Percentiles rank a stretch among this genome's conserved stretches.
phyloP scores from a whole-genome alignment of 1,140 invertebrate species.

The Drosophila orosa region DNA sequence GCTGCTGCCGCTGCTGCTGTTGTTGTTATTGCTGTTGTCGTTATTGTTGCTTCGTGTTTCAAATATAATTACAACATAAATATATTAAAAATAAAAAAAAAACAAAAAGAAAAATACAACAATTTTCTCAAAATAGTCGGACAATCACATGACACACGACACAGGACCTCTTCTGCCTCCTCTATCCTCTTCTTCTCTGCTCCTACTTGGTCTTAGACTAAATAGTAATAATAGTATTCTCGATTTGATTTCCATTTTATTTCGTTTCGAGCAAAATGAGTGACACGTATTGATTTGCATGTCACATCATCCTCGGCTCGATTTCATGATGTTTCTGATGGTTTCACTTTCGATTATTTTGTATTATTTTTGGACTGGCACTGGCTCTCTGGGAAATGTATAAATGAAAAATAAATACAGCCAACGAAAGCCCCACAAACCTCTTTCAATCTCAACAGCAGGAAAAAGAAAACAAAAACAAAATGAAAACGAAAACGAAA shows the following conservation, averaged over 20 bases:
- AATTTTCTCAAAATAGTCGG: constrained; percentile 3
- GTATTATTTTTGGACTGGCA: constrained; percentile 33
- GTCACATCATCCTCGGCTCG: constrained; percentile 32
- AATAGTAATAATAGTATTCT: constrained; percentile 14
- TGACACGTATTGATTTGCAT: constrained; percentile 39
- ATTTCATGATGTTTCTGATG: constrained; percentile 34
- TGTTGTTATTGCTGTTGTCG: constrained; percentile 33
- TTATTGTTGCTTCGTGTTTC: constrained; percentile 30
- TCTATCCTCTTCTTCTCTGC: not conserved
- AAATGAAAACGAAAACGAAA: constrained; percentile 3
- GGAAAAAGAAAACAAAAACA: not conserved
- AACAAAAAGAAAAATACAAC: not conserved
- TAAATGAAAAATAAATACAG: constrained; percentile 34
- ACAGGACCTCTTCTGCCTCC: constrained; percentile 5
- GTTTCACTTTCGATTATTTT: constrained; percentile 33
- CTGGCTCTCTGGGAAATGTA: constrained; percentile 19
- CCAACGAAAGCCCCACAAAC: constrained; percentile 4
- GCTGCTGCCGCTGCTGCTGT: constrained; percentile 33
- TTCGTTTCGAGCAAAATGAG: constrained; percentile 15
- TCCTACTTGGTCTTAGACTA: not conserved
- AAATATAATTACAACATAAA: constrained; percentile 3
- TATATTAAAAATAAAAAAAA: not conserved
- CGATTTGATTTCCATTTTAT: constrained; percentile 26
- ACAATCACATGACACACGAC: constrained; percentile 20
- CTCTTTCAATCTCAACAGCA: constrained; percentile 17